Conservation (phyloP, 2,888 invertebrate genomes). For the Brachynemurus nebulosus region DNA sequence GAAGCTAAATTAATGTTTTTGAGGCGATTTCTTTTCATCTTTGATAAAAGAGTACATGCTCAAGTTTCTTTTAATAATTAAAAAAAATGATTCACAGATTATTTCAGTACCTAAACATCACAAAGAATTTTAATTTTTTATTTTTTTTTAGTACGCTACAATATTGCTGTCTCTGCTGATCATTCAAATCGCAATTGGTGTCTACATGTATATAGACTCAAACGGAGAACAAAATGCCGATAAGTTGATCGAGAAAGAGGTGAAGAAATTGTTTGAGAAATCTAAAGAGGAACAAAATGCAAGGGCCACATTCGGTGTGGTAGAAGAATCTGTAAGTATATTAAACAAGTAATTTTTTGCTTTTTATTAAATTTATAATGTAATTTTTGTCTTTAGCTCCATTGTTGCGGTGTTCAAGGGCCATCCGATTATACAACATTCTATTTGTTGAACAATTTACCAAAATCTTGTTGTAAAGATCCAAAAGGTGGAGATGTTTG, state of each 20-base stretch:
- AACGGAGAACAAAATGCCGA: slow-evolving; percentile 7
- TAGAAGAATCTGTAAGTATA: slow-evolving; percentile 6
- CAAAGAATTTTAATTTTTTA: slow-evolving; percentile 2
- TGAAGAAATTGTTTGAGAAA: slow-evolving; percentile 5
- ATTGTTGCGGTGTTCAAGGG: slow-evolving; percentile 9
- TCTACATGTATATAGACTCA: slow-evolving; percentile 43
- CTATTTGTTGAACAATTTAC: background rate
- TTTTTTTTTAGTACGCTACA: slow-evolving; percentile 50
- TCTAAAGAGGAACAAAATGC: slow-evolving; percentile 7
- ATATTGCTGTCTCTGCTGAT: slow-evolving; percentile 57
- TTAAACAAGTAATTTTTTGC: background rate
- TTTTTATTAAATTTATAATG: background rate
- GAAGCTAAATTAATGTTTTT: too few species aligned
- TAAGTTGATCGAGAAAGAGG: slow-evolving; percentile 2
- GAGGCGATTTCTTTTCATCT: too few species aligned
- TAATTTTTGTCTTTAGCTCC: slow-evolving; percentile 5
- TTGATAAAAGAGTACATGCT: too few species aligned
- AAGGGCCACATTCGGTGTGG: slow-evolving; percentile 1
- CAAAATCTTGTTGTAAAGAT: slow-evolving; percentile 8
- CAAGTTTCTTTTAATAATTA: too few species aligned
- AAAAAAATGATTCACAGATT: too few species aligned
- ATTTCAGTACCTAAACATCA: too few species aligned
- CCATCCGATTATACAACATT: slow-evolving; percentile 6
- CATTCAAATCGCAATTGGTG: slow-evolving; percentile 54
- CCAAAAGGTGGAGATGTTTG: slow-evolving; percentile 1